Percentiles rank a stretch among this genome's conserved stretches.
These are phyloP conservation scores for Cathartes aura DNA, from an alignment of 2,113 vertebrate genomes.

Conservation along the genomic window DNA sequence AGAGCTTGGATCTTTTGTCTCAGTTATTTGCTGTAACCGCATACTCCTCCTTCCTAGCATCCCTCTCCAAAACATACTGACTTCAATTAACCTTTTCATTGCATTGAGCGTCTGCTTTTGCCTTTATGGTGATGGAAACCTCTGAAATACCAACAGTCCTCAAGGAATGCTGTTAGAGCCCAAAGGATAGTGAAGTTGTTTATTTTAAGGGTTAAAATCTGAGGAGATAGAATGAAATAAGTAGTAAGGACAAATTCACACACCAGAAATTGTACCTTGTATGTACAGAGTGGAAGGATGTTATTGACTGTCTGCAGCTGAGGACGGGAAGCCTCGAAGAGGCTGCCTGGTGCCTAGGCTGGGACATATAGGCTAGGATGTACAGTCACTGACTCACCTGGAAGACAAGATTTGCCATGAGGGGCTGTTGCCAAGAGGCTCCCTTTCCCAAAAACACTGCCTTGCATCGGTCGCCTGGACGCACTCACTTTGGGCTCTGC, in stretches of 20 bases:
- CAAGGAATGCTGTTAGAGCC: neutral
- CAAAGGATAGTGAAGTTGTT: neutral
- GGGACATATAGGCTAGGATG: neutral
- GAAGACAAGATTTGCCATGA: neutral
- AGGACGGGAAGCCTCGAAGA: neutral
- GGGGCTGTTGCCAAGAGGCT: neutral
- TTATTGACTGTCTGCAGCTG: neutral
- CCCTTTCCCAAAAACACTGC: neutral
- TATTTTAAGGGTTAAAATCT: neutral
- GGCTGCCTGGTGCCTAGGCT: neutral
- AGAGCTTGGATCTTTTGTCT: neutral
- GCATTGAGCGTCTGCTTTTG: neutral
- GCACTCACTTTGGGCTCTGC: neutral
- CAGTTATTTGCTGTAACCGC: neutral
- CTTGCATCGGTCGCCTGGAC: fast-evolving
- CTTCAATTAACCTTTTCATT: conserved; percentile 35
- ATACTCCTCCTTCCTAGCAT: neutral
- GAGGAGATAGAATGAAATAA: neutral
- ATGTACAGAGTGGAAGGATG: neutral
- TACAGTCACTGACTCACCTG: neutral
- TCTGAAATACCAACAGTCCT: neutral
- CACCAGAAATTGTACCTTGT: neutral
- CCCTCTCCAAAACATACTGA: neutral
- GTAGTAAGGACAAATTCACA: neutral
- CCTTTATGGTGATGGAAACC: neutral